Percentiles rank a stretch among this genome's conserved stretches.
These are phyloP conservation scores for Panurus biarmicus DNA, from an alignment of 2,113 vertebrate genomes.

Conservation along the genomic window DNA sequence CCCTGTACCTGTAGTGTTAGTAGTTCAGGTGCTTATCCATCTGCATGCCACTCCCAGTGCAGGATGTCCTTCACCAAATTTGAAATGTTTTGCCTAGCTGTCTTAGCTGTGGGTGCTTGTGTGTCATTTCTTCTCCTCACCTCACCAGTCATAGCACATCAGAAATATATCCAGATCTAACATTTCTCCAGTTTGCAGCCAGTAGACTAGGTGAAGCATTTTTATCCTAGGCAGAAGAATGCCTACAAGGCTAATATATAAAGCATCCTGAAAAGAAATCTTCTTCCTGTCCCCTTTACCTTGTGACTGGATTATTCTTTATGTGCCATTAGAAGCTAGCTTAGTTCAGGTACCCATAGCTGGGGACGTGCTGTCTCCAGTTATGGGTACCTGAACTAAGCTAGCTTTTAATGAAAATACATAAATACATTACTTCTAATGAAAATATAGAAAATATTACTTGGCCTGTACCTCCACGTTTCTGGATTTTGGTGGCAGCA, in stretches of 20 bases:
- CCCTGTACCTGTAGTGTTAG: neutral
- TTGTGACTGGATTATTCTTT: neutral
- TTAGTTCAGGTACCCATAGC: rapidly evolving
- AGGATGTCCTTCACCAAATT: too few species aligned
- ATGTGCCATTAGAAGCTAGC: neutral
- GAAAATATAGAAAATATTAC: neutral
- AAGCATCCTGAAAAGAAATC: neutral
- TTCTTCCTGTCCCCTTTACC: neutral
- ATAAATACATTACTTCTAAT: too few species aligned
- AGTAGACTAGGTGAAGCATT: neutral
- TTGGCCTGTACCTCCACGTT: neutral
- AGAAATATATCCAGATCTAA: neutral
- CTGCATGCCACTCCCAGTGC: rapidly evolving
- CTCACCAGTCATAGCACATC: neutral
- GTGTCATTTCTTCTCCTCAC: neutral
- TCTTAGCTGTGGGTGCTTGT: neutral
- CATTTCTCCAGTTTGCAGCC: neutral
- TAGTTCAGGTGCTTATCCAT: neutral
- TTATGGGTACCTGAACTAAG: too few species aligned
- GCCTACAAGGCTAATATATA: neutral
- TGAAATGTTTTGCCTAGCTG: neutral
- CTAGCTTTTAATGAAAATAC: too few species aligned
- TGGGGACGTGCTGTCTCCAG: rapidly evolving
- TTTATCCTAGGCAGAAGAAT: neutral
- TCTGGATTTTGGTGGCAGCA: neutral